Percentiles rank a stretch among this genome's conserved stretches.
Evolutionary conservation across 2,113 vertebrate species (phyloP).

Genomic region (Nibea coibor): DNA sequence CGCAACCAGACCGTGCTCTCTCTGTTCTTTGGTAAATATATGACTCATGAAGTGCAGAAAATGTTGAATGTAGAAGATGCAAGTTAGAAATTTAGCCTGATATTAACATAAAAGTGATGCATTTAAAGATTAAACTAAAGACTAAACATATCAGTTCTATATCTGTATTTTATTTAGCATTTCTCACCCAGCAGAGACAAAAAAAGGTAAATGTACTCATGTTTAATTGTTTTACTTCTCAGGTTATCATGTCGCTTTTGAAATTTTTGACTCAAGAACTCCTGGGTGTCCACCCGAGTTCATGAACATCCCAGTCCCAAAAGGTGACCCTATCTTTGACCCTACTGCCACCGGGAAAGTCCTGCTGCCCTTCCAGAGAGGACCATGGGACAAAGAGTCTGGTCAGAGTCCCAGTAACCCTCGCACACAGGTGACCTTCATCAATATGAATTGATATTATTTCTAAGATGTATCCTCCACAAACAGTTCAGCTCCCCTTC

Average conservation of each 20-base stretch:
- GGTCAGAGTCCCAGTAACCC: conserved; percentile 94
- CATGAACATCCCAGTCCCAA: conserved; percentile 89
- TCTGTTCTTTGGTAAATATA: conserved; percentile 91
- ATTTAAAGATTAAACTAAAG: neutral
- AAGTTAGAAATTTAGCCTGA: neutral
- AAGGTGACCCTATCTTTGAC: conserved; percentile 89
- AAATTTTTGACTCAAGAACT: conserved; percentile 78
- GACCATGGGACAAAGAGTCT: conserved; percentile 85
- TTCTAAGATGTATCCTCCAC: no score
- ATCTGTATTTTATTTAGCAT: neutral
- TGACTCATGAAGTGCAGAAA: neutral
- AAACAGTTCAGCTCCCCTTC: neutral
- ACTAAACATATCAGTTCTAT: neutral
- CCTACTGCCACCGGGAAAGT: conserved; percentile 76
- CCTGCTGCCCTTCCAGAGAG: conserved; percentile 90
- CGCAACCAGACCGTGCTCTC: conserved; percentile 90
- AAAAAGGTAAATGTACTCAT: neutral
- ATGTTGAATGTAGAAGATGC: neutral
- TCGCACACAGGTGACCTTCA: conserved; percentile 82
- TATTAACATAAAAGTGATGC: neutral
- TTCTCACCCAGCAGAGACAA: neutral
- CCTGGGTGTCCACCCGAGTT: conserved; percentile 90
- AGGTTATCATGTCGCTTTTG: conserved; percentile 88
- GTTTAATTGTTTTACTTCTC: conserved; percentile 1
- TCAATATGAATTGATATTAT: neutral